A percentile compares a stretch with the other conserved stretches of the same genome.
Evolutionary conservation across 2,888 invertebrate species (phyloP).

Genomic region (Leucophenga montana): DNA sequence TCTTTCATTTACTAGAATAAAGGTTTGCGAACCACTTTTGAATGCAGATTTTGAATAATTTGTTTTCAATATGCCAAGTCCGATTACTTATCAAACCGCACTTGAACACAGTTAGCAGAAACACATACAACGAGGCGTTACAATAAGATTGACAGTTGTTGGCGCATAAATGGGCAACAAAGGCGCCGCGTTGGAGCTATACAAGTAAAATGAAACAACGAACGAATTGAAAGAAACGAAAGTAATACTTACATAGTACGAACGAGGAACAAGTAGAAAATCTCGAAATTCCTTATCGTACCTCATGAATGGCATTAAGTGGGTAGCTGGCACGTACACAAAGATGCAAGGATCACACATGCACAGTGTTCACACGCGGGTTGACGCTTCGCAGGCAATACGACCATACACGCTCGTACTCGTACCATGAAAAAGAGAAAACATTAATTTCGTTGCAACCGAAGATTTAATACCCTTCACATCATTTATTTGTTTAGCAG

Average conservation of each 20-base stretch:
- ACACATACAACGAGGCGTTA: constrained; percentile 20
- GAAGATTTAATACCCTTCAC: no score
- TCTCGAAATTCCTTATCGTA: constrained; percentile 63
- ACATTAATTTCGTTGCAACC: no score
- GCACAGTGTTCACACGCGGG: not conserved
- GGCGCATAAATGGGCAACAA: constrained; percentile 58
- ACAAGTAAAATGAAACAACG: not conserved
- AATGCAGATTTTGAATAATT: no score
- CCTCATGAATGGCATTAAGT: constrained; percentile 60
- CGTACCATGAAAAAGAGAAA: no score
- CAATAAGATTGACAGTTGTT: constrained; percentile 61
- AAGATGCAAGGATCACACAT: not conserved
- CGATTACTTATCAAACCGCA: not conserved
- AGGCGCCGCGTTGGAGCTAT: not conserved
- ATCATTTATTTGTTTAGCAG: no score
- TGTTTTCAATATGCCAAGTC: no score
- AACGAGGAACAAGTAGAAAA: constrained; percentile 51
- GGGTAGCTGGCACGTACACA: constrained; percentile 58
- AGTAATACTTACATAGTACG: no score
- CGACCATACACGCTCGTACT: no score
- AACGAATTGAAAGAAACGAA: not conserved
- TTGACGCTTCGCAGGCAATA: no score
- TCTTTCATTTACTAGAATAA: no score
- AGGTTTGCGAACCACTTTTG: no score
- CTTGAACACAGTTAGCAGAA: constrained; percentile 6